Base-by-base conservation (phyloP, 2,113 vertebrate genomes). In the Aviceda subcristata region DNA sequence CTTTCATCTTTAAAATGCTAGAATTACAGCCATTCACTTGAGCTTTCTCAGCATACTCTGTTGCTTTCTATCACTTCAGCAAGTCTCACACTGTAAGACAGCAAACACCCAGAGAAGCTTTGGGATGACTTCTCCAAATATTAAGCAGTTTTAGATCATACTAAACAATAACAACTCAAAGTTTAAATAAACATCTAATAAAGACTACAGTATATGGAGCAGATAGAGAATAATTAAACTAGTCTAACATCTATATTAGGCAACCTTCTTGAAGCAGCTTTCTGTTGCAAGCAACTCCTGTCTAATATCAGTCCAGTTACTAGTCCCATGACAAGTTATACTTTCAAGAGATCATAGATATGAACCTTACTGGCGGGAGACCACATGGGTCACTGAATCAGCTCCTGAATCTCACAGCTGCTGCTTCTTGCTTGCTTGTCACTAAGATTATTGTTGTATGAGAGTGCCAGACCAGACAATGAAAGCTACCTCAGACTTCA, bases 161-260 rank as follows among this genome's bases (percentile, higher is more conserved):
- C 73, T 59, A 72, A 88, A 63, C 43, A 87, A 27, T 48, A 96
- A 92, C 80, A 92, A 64, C 77, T 75, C 45, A 51, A 68, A 90
- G 77, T 69, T 90, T 82, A 96, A 91, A 85, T 48, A 94, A 96
- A 90, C 80, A 88, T 51, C 30, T 73, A 79, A 46, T 45, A 53
- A 88, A 79, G 48, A 60, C n/a, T 29, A 89, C 29, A 60, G 43
- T 64, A 95, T 59, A 68, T 85, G 64, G 69, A n/a, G 15, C 20
- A 89, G 68, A 94, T 45, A 71, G 50, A 94, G n/a, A 94, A 62
- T 71, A 92, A 97, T 94, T 89, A 66, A 86, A 80, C 86, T 69
- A 74, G n/a, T 46, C 75, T 17, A 91, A 81, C n/a, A 84, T 74
- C 32, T 77, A 3, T 53, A 80, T 74, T 38, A 74, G 38, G 15